A percentile compares a stretch with the other conserved stretches of the same genome.
Conservation (phyloP, 2,888 invertebrate genomes). For the Cerastoderma edule region DNA sequence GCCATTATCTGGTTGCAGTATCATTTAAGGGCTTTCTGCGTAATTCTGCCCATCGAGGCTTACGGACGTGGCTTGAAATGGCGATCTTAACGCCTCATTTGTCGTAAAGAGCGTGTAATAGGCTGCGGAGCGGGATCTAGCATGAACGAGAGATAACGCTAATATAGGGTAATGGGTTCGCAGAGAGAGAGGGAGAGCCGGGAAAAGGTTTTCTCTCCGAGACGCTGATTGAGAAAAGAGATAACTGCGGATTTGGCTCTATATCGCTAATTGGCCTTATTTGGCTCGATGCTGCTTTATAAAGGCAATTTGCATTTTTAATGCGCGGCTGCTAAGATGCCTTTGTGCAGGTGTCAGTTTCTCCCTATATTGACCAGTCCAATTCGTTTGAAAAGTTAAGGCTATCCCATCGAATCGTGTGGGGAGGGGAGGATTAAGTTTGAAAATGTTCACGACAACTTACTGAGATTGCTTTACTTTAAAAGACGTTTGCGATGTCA, state of each 20-base stretch:
- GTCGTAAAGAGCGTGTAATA: constrained; percentile 57
- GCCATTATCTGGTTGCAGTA: constrained; percentile 58
- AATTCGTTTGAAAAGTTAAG: too few species aligned
- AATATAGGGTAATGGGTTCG: constrained; percentile 46
- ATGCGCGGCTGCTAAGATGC: constrained; percentile 2
- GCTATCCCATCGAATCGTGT: too few species aligned
- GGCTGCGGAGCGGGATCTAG: constrained; percentile 30
- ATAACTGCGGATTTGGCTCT: constrained; percentile 22
- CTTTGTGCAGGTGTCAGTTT: too few species aligned
- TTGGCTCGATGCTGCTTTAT: constrained; percentile 25
- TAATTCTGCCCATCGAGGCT: constrained; percentile 58
- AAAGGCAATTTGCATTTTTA: constrained; percentile 24
- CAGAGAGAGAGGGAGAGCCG: too few species aligned
- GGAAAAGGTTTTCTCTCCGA: background rate
- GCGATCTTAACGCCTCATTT: constrained; percentile 65
- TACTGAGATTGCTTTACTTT: too few species aligned
- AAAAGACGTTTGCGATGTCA: too few species aligned
- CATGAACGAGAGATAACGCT: constrained; percentile 56
- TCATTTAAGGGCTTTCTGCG: constrained; percentile 62
- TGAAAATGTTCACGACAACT: too few species aligned
- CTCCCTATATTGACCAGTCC: too few species aligned
- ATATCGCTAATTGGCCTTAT: constrained; percentile 26
- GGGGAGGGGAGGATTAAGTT: too few species aligned
- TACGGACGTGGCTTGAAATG: constrained; percentile 53
- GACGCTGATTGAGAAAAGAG: constrained; percentile 20